Conservation (phyloP, 2,888 invertebrate genomes). For the Eristalis tenax region DNA sequence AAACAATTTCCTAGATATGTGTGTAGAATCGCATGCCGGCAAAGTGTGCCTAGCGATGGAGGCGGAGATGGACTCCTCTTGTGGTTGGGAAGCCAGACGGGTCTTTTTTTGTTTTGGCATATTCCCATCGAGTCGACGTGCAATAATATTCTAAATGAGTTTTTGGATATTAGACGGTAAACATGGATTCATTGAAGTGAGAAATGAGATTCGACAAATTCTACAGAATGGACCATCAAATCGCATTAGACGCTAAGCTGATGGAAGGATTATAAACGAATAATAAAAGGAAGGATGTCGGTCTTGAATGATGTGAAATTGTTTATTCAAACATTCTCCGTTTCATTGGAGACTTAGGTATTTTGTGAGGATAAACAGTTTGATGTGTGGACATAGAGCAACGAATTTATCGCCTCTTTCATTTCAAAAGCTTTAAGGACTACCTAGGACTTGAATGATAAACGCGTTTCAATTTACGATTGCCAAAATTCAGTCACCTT, state of each 20-base stretch:
- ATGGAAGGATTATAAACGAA: background rate
- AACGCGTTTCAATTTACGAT: too few relatives aligned
- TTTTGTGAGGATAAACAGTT: background rate
- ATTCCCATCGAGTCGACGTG: background rate
- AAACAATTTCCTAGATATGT: background rate
- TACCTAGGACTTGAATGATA: too few relatives aligned
- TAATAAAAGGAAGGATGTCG: background rate
- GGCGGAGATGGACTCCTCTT: background rate
- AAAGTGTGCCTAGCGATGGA: background rate
- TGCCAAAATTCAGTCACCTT: too few relatives aligned
- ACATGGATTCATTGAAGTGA: background rate
- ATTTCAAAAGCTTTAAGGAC: too few relatives aligned
- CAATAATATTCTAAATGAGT: background rate
- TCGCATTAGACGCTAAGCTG: background rate
- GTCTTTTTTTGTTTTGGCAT: background rate
- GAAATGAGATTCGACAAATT: background rate
- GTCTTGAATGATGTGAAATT: background rate
- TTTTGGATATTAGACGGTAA: background rate
- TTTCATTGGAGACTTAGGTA: background rate
- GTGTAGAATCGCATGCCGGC: background rate
- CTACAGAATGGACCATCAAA: background rate
- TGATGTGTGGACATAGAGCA: background rate
- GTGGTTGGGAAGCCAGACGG: background rate
- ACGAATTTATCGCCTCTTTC: too few relatives aligned
- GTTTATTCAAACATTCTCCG: background rate